Percentiles rank a stretch among this genome's conserved stretches.
phyloP scores from a whole-genome alignment of 1,140 invertebrate species.

The Mercenaria mercenaria region DNA sequence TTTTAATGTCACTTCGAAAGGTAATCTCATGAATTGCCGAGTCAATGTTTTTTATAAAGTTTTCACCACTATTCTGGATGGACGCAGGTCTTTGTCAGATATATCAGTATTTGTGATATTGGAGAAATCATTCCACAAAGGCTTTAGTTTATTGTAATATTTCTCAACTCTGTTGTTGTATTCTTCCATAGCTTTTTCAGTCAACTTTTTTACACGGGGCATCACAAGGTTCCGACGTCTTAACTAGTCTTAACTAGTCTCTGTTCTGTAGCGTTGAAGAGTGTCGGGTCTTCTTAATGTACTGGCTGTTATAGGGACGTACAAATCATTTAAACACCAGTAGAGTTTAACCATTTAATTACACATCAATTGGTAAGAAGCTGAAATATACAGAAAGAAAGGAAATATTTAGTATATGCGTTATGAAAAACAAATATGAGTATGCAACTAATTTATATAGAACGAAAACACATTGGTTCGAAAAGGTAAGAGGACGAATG shows the following conservation, averaged over 20 bases:
- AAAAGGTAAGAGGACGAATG: too few relatives aligned
- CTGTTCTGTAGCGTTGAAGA: slow-evolving; percentile 5
- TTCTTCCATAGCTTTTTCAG: slow-evolving; percentile 6
- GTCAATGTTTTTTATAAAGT: slow-evolving; percentile 4
- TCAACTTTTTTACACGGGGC: slow-evolving; percentile 10
- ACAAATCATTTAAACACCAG: slow-evolving; percentile 8
- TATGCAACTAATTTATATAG: too few relatives aligned
- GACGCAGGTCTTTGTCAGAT: slow-evolving; percentile 11
- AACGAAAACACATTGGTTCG: too few relatives aligned
- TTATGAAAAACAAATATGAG: too few relatives aligned
- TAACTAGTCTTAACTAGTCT: slow-evolving; percentile 9
- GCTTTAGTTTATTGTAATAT: slow-evolving; percentile 16
- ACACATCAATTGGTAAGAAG: too few relatives aligned
- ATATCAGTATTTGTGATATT: slow-evolving; percentile 4
- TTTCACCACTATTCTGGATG: not conserved
- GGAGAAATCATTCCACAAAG: slow-evolving; percentile 6
- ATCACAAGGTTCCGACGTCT: slow-evolving; percentile 18
- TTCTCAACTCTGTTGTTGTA: slow-evolving; percentile 21
- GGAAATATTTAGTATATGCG: too few relatives aligned
- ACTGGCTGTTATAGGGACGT: not conserved
- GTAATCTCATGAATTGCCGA: slow-evolving; percentile 8
- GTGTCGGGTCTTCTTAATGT: slow-evolving; percentile 2
- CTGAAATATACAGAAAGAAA: too few relatives aligned
- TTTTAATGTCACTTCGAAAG: not conserved
- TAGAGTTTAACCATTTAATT: too few relatives aligned